phyloP scores from a whole-genome alignment of 2,888 invertebrate species.

The Calliopum simillimum region DNA sequence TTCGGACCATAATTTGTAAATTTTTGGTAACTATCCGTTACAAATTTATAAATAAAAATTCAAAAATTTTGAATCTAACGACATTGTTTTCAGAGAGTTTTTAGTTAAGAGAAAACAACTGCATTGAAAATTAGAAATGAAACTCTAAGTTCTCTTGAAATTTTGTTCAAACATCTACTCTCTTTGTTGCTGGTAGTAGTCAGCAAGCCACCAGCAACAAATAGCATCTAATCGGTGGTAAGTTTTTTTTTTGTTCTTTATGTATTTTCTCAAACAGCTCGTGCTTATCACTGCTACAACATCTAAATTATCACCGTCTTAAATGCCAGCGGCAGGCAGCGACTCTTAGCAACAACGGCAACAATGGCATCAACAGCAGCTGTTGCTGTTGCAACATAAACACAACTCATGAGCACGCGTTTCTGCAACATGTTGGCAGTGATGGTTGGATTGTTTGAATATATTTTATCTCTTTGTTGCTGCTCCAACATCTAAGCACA shows the following conservation, averaged over 20 bases:
- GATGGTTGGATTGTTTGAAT: not conserved
- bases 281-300: slow-evolving; percentile 49
- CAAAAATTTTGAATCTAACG: too few species aligned
- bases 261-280: slow-evolving; percentile 18
- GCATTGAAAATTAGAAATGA: too few species aligned
- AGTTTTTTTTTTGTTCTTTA: slow-evolving; percentile 4
- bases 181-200: too few species aligned
- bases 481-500: not conserved
- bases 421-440: slow-evolving; percentile 27
- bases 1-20: too few species aligned
- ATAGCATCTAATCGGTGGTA: not conserved
- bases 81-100: too few species aligned
- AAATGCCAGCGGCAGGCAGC: slow-evolving; percentile 25
- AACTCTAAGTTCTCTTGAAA: too few species aligned
- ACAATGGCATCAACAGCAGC: slow-evolving; percentile 33
- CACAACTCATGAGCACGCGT: slow-evolving; percentile 50
- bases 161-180: too few species aligned
- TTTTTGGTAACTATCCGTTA: too few species aligned
- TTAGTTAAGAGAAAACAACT: too few species aligned
- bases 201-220: too few species aligned
- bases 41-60: too few species aligned
- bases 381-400: slow-evolving; percentile 58
- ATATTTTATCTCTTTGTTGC: too few species aligned
- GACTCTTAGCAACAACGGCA: slow-evolving; percentile 32
- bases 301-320: slow-evolving; percentile 52